phyloP scores from a whole-genome alignment of 1,140 invertebrate species.

The Ceratitis capitata region DNA sequence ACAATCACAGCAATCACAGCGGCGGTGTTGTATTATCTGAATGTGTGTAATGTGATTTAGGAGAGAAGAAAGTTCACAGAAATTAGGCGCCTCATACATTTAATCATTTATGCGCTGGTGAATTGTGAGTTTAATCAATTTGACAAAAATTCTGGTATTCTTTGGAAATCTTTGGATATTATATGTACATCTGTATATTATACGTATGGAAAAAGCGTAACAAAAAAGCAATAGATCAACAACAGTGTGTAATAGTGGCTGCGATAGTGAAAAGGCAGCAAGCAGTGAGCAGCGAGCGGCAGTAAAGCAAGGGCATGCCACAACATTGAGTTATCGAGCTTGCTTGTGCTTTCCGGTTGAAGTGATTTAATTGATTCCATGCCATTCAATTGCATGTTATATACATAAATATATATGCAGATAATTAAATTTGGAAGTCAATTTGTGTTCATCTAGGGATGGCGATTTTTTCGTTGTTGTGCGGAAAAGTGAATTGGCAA shows the following conservation, averaged over 20 bases:
- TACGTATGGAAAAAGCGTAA: not conserved
- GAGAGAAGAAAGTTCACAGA: not conserved
- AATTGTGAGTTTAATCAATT: not conserved
- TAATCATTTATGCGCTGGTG: not conserved
- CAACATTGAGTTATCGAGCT: not conserved
- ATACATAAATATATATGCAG: not conserved
- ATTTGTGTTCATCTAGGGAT: not conserved
- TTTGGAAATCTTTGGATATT: too few species aligned
- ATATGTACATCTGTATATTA: not conserved
- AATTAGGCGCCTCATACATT: not conserved
- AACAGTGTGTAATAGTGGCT: not conserved
- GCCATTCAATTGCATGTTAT: not conserved
- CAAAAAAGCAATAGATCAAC: not conserved
- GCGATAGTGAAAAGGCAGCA: too few species aligned
- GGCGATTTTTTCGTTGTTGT: not conserved
- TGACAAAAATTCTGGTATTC: not conserved
- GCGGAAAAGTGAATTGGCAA: not conserved
- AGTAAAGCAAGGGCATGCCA: not conserved
- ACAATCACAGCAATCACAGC: not conserved
- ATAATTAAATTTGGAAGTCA: not conserved
- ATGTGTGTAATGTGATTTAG: not conserved
- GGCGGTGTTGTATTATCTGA: not conserved
- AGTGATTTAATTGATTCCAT: slow-evolving; percentile 22
- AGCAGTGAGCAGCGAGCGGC: too few species aligned
- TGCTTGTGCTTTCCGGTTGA: not conserved